Evolutionary conservation across 2,888 invertebrate genomes (phyloP).

Genomic region (Osmoderma eremita): DNA sequence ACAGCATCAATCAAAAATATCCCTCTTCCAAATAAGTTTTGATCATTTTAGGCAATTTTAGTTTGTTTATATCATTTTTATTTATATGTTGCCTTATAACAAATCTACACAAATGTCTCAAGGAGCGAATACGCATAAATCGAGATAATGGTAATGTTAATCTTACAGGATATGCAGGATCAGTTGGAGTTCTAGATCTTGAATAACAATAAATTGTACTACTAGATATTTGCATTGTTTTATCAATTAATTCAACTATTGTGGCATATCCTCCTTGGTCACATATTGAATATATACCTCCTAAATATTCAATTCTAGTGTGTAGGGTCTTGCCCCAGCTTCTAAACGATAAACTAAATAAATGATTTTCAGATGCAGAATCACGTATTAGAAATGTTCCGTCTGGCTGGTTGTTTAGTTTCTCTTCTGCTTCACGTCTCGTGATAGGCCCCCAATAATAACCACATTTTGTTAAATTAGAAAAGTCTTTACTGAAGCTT

Average conservation of each 20-base stretch:
- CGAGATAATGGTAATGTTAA: conserved; percentile 79
- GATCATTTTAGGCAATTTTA: conserved; percentile 72
- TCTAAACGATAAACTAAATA: conserved; percentile 80
- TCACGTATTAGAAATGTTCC: conserved; percentile 84
- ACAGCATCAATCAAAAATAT: conserved; percentile 50
- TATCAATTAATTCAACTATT: conserved; percentile 77
- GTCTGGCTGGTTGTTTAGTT: conserved; percentile 74
- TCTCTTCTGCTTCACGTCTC: conserved; percentile 76
- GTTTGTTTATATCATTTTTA: conserved; percentile 74
- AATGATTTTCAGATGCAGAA: conserved; percentile 75
- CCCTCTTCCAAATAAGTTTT: conserved; percentile 67
- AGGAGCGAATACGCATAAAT: conserved; percentile 75
- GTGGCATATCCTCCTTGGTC: conserved; percentile 67
- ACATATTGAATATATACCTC: conserved; percentile 67
- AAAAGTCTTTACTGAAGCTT: conserved; percentile 56
- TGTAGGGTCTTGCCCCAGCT: conserved; percentile 69
- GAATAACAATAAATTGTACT: conserved; percentile 79
- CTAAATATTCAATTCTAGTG: conserved; percentile 77
- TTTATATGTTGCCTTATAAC: conserved; percentile 76
- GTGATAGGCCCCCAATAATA: conserved; percentile 89
- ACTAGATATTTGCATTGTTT: conserved; percentile 77
- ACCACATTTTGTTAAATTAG: conserved; percentile 65
- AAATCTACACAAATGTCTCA: conserved; percentile 79
- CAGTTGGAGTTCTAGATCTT: conserved; percentile 71
- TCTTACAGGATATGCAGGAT: conserved; percentile 78